Conservation (phyloP, 2,797 vertebrate genomes). For the Poeciliopsis turneri region DNA sequence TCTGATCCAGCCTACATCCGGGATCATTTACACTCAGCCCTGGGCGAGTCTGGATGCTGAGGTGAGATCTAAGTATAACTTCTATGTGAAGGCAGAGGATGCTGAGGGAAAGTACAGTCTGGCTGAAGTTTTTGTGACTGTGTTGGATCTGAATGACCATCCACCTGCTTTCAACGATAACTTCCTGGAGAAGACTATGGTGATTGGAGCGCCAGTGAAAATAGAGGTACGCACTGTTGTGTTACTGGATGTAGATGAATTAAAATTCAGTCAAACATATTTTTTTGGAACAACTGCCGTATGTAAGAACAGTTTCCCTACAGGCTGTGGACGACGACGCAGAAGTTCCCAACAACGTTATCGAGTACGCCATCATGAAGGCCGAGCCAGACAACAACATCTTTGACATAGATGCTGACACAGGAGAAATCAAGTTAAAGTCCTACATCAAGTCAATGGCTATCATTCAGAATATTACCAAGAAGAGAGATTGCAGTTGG, state of each 20-base stretch:
- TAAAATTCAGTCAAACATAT: conserved; percentile 25
- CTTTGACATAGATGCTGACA: conserved; percentile 92
- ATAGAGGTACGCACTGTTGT: conserved; percentile 83
- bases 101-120: conserved; percentile 91
- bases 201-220: conserved; percentile 91
- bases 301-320: conserved; percentile 38
- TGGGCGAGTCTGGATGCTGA: conserved; percentile 97
- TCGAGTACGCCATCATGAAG: conserved; percentile 96
- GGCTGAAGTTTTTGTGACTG: conserved; percentile 92
- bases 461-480: conserved; percentile 93
- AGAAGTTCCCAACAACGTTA: conserved; percentile 95
- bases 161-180: conserved; percentile 91
- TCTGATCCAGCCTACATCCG: conserved; percentile 90
- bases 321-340: conserved; percentile 95
- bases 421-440: conserved; percentile 94
- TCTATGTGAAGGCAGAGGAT: conserved; percentile 96
- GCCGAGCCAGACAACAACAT: conserved; percentile 93
- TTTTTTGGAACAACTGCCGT: neutral
- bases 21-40: conserved; percentile 94
- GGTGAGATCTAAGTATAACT: conserved; percentile 90
- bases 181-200: conserved; percentile 92
- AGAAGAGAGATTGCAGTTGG: conserved; percentile 90
- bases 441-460: conserved; percentile 93
- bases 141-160: conserved; percentile 96
- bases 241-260: no score